These are phyloP conservation scores for Xyliphius kryptos DNA, from an alignment of 2,113 vertebrate genomes.

Conservation along the genomic window DNA sequence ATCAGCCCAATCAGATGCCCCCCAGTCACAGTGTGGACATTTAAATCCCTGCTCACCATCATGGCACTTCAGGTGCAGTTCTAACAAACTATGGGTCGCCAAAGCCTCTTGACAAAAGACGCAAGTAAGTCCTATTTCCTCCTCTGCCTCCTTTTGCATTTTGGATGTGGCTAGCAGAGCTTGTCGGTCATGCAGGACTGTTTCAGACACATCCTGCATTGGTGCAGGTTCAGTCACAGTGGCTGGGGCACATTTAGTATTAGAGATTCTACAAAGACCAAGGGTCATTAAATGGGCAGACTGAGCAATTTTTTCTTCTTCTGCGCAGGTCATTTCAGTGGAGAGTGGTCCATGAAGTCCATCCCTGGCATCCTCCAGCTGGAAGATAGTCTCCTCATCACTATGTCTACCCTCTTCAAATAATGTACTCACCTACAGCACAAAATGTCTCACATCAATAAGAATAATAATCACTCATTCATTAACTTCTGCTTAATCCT, in stretches of 20 bases:
- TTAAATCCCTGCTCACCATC: constrained; percentile 36
- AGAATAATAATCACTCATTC: no score
- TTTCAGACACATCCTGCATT: constrained; percentile 30
- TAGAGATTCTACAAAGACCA: constrained; percentile 51
- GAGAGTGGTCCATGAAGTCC: constrained; percentile 37
- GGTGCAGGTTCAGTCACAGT: neutral
- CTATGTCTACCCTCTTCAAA: constrained; percentile 50
- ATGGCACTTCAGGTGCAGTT: constrained; percentile 39
- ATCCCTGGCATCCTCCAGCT: constrained; percentile 41
- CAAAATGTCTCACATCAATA: neutral
- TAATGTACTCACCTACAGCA: constrained; percentile 56
- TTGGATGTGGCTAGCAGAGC: neutral
- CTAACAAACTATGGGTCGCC: constrained; percentile 18
- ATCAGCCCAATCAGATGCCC: constrained; percentile 41
- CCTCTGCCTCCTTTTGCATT: constrained; percentile 20
- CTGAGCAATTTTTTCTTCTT: constrained; percentile 55
- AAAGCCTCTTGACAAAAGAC: neutral
- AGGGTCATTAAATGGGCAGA: constrained; percentile 62
- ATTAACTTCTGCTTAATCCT: no score
- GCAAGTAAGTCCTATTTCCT: constrained; percentile 23
- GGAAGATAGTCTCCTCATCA: constrained; percentile 49
- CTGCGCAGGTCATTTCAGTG: constrained; percentile 31
- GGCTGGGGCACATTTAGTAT: constrained; percentile 37
- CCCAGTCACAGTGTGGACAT: constrained; percentile 46
- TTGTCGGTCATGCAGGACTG: constrained; percentile 5